Evolutionary conservation across 2,113 vertebrate species (phyloP), one percentile per base, ranked within the genome.

Genomic region (Trogon melanurus): DNA sequence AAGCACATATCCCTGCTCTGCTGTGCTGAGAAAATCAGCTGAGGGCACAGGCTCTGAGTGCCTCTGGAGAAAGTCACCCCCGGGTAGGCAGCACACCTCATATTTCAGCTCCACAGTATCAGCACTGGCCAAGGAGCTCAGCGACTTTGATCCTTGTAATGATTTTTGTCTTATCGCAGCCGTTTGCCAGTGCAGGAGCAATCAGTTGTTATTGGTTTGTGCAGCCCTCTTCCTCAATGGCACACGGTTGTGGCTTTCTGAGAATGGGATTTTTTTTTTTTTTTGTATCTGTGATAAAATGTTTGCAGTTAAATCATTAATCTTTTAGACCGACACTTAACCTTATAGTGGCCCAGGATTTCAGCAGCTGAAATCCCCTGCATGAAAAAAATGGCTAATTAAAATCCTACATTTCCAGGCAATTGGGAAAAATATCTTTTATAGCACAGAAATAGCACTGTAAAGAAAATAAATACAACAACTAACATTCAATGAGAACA

Each of bases 241-340:
- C 66, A 71, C 21, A 6, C 45, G 45, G 27, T 75, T 64, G 38
- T 56, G 66, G 27, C 58, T 91, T n/a, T 87, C 81, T 69, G 72
- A 60, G 41, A 95, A 64, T 5, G 8, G 90, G 61, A 84, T 88
- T 96, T 92, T 94, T 41, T 94, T 92, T 94, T 41, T 94, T 88
- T 91, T 83, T 82, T 92, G 19, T 80, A 56, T 88, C 69, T 78
- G 44, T 54, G 81, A 87, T 89, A 85, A 85, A 89, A 91, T 48
- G 25, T 69, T 86, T 86, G 79, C 64, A 86, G 83, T 92, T 80
- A 84, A 93, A 83, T 89, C 65, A 89, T 92, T 91, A 94, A 87
- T 92, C 93, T 92, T 92, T 85, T 19, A 80, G 62, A 56, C 53
- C 75, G 88, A 75, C 70, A 64, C 81, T 94, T 94, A 94, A 96